Evolutionary conservation across 2,797 vertebrate genomes (phyloP), one percentile per base, ranked within the genome.

Genomic region (Crocidura indochinensis): DNA sequence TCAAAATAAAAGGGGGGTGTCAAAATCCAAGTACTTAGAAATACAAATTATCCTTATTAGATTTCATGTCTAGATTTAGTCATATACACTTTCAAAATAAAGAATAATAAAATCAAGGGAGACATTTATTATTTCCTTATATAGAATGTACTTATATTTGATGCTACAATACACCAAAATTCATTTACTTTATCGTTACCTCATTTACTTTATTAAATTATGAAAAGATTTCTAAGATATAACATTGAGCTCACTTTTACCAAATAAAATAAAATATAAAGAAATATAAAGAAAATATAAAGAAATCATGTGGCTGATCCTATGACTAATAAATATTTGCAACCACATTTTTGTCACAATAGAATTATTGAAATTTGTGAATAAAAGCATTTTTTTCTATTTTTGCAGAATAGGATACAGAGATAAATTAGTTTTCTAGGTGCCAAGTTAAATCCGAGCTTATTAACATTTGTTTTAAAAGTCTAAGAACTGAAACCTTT

Each of bases 381-480:
- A 49, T 26, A 53, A 0, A 12, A 68, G 65, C 15, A 60, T 8
- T 71, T 69, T 27, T 73, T 47, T 88, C 88, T 6, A 8, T 88
- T 80, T 86, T 94, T 60, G 11, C 19, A 73, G 2, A 44, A 78
- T 92, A 83, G 71, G 38, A 91, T 0, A 88, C 19, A 75, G 3
- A 83, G 17, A 12, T 69, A 76, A 76, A 69, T 2, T 78, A 46
- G 68, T 3, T 90, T 88, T 26, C 0, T 10, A 60, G 8, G 49
- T 38, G 24, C 0, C 8, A 80, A 60, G 56, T 22, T 20, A 84
- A 91, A 15, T 49, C 20, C 31, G 10, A 91, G 26, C 15, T 64
- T 81, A 65, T 83, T 49, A 90, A 64, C 6, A 31, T 80, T 67
- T 90, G 3, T 20, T 92, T 73, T 91, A 65, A 90, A 81, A 73